These are phyloP conservation scores for Chymomyza costata DNA, from an alignment of 1,140 invertebrate genomes.

Conservation along the genomic window DNA sequence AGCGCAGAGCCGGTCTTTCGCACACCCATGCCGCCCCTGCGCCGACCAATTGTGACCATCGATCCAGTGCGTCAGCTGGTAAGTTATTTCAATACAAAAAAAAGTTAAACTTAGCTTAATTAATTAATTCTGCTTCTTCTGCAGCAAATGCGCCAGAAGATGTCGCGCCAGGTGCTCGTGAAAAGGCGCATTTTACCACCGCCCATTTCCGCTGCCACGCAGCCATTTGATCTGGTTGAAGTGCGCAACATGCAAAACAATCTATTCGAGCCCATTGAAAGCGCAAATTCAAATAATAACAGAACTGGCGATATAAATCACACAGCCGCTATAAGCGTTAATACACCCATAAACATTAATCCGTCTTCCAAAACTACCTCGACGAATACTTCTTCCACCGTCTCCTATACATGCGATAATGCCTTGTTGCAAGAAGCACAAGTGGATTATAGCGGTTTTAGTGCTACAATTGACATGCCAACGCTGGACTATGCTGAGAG, in stretches of 20 bases:
- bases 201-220: slow-evolving; percentile 16
- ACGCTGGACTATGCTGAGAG: slow-evolving; percentile 26
- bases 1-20: slow-evolving; percentile 43
- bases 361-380: slow-evolving; percentile 11
- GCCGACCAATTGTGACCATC: slow-evolving; percentile 51
- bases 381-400: not conserved
- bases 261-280: slow-evolving; percentile 52
- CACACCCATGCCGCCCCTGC: slow-evolving; percentile 61
- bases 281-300: slow-evolving; percentile 1
- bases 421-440: not conserved
- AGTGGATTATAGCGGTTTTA: not conserved
- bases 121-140: not conserved
- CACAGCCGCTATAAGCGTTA: not conserved
- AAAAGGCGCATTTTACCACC: slow-evolving; percentile 57
- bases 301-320: slow-evolving; percentile 2
- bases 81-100: not conserved
- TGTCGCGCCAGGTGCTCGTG: slow-evolving; percentile 60
- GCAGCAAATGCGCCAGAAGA: slow-evolving; percentile 58
- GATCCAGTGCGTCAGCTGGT: slow-evolving; percentile 53
- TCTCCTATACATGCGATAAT: too few relatives aligned
- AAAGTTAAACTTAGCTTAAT: not conserved
- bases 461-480: slow-evolving; percentile 4
- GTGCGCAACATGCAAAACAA: slow-evolving; percentile 49
- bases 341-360: not conserved
- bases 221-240: slow-evolving; percentile 49